Evolutionary conservation across 2,888 invertebrate genomes (phyloP).

Genomic region (Caenorhabditis angaria): DNA sequence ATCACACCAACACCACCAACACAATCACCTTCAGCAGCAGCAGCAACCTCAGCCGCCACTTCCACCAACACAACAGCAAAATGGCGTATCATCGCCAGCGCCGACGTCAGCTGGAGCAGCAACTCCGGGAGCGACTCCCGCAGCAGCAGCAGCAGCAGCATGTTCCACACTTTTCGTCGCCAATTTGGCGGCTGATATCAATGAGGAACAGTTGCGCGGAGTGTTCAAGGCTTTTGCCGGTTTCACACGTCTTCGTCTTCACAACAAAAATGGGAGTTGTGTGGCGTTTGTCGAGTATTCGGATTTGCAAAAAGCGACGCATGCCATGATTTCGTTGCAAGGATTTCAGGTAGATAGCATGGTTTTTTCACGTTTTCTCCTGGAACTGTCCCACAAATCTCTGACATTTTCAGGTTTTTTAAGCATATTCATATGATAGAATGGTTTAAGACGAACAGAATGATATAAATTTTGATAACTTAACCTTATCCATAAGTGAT

Average conservation of each 20-base stretch:
- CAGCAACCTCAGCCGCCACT: neutral
- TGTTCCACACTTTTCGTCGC: constrained; percentile 90
- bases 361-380: constrained; percentile 5
- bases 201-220: constrained; percentile 97
- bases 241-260: constrained; percentile 94
- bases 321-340: constrained; percentile 91
- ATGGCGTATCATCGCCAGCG: neutral
- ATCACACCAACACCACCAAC: constrained; percentile 5
- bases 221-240: constrained; percentile 84
- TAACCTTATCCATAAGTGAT: too few relatives aligned
- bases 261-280: constrained; percentile 83
- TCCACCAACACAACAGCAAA: neutral
- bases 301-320: constrained; percentile 88
- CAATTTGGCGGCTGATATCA: constrained; percentile 95
- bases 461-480: too few relatives aligned
- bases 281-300: constrained; percentile 97
- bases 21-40: too few relatives aligned
- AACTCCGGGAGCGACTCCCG: neutral
- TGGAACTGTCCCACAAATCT: neutral
- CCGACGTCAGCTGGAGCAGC: neutral
- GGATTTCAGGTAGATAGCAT: constrained; percentile 78
- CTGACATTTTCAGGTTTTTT: neutral
- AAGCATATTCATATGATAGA: too few relatives aligned
- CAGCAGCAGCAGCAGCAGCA: constrained; percentile 75
- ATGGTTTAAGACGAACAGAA: too few relatives aligned